These are phyloP conservation scores for Chorisops tibialis DNA, from an alignment of 2,888 invertebrate genomes.

Conservation along the genomic window DNA sequence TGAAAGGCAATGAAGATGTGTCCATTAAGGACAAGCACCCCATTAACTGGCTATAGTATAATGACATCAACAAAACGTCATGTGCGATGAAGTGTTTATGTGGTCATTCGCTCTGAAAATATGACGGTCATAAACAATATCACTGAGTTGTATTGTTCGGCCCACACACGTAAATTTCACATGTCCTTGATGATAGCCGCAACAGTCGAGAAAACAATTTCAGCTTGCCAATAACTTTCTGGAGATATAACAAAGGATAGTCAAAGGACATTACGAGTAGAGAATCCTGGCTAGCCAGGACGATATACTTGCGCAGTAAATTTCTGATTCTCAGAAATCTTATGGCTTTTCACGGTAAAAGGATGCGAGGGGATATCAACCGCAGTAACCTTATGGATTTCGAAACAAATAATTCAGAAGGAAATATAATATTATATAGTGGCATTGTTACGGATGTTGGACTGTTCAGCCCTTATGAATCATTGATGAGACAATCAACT, in stretches of 20 bases:
- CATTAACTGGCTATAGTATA: slow-evolving; percentile 15
- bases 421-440: too few species aligned
- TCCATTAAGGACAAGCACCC: not conserved
- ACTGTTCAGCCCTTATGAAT: slow-evolving; percentile 21
- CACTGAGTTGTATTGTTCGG: slow-evolving; percentile 6
- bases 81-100: slow-evolving; percentile 31
- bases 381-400: not conserved
- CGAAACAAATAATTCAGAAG: not conserved
- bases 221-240: too few species aligned
- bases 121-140: slow-evolving; percentile 29
- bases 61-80: slow-evolving; percentile 26
- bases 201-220: not conserved
- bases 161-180: not conserved
- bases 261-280: not conserved
- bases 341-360: too few species aligned
- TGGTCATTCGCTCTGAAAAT: slow-evolving; percentile 25
- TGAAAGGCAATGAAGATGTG: too few species aligned
- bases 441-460: not conserved
- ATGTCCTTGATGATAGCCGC: not conserved
- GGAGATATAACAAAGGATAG: too few species aligned
- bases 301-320: too few species aligned
- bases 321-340: not conserved
- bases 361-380: not conserved
- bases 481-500: slow-evolving; percentile 26
- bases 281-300: not conserved